A percentile compares a stretch with the other conserved stretches of the same genome.
phyloP scores from a whole-genome alignment of 2,113 vertebrate species.

The Corythaixoides concolor region DNA sequence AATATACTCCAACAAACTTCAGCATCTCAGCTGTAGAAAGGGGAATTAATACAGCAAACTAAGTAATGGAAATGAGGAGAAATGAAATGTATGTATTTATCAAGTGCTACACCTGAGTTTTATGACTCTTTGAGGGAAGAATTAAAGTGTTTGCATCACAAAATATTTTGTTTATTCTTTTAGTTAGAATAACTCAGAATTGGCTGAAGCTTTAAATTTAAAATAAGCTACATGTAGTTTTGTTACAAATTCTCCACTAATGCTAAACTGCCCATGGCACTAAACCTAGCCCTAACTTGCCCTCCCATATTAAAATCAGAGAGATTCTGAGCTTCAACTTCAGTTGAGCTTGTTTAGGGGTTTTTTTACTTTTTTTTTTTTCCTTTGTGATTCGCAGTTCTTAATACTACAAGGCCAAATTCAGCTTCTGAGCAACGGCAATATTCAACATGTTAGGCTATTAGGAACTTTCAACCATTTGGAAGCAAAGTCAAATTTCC shows the following conservation, averaged over 20 bases:
- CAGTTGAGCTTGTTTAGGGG: not conserved
- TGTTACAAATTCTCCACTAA: not conserved
- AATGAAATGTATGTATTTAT: not conserved
- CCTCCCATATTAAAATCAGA: not conserved
- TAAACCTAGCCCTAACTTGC: not conserved
- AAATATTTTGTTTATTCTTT: not conserved
- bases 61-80: not conserved
- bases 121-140: not conserved
- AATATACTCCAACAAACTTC: not conserved
- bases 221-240: not conserved
- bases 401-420: not conserved
- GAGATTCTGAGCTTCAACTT: not conserved
- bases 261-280: not conserved
- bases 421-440: not conserved
- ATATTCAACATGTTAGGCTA: not conserved
- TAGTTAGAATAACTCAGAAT: not conserved
- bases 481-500: not conserved
- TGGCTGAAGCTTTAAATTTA: not conserved
- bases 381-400: not conserved
- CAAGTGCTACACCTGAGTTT: not conserved
- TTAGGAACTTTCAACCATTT: not conserved
- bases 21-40: not conserved
- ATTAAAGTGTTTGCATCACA: not conserved
- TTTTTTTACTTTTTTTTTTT: not conserved
- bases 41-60: not conserved